These are phyloP conservation scores for Cyrtorhinus lividipennis DNA, from an alignment of 1,140 invertebrate genomes.

Conservation along the genomic window DNA sequence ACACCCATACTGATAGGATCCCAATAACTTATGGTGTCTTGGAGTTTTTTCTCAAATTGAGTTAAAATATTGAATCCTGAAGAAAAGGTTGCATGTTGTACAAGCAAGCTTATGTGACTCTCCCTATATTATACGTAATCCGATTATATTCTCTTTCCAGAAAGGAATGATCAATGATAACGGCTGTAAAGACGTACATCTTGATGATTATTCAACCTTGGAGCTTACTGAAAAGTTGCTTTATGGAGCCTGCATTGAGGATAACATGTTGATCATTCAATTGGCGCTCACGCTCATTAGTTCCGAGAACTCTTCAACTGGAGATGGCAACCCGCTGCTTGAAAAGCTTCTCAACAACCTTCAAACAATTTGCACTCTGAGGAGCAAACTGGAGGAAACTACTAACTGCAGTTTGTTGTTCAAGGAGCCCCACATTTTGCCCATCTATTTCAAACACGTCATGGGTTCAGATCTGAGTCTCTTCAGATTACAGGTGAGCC, in stretches of 20 bases:
- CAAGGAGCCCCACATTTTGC: constrained; percentile 63
- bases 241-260: constrained; percentile 49
- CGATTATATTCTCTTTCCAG: constrained; percentile 22
- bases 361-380: constrained; percentile 43
- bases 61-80: background rate
- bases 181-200: constrained; percentile 42
- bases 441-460: constrained; percentile 57
- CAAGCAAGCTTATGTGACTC: too few species aligned
- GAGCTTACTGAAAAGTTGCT: constrained; percentile 54
- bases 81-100: too few species aligned
- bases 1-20: too few species aligned
- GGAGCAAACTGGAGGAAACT: constrained; percentile 39
- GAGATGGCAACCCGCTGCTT: constrained; percentile 37
- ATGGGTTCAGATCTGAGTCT: constrained; percentile 46
- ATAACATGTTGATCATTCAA: constrained; percentile 45
- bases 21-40: too few species aligned
- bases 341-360: constrained; percentile 43
- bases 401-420: constrained; percentile 66
- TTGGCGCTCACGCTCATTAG: constrained; percentile 50
- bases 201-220: constrained; percentile 55
- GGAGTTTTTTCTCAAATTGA: too few species aligned
- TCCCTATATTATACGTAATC: too few species aligned
- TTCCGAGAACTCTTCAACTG: constrained; percentile 37
- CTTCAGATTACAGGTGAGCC: constrained; percentile 36
- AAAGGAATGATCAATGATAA: constrained; percentile 38